A percentile compares a stretch with the other conserved stretches of the same genome.
Conservation (phyloP, 2,888 invertebrate species). For the Andrena bucephala region DNA sequence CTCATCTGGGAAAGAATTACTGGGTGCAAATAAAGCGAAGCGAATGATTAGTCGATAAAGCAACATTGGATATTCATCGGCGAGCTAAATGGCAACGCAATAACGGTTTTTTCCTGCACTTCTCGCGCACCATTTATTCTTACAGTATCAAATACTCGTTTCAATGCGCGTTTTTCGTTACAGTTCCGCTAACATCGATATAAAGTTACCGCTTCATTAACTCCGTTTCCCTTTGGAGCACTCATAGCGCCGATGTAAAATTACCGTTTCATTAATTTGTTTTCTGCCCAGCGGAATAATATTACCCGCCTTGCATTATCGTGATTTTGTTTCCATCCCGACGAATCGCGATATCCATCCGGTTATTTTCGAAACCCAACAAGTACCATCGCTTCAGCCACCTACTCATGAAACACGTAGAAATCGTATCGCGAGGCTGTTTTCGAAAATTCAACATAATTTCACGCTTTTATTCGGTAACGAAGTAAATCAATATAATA, state of each 20-base stretch:
- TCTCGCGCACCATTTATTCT: not conserved
- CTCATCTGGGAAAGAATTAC: not conserved
- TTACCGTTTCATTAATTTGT: slow-evolving; percentile 13
- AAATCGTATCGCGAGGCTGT: no score
- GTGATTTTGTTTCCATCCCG: not conserved
- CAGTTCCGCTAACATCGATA: slow-evolving; percentile 1
- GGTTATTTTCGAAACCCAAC: not conserved
- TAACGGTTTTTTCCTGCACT: not conserved
- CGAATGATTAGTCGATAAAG: slow-evolving; percentile 7
- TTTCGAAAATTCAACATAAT: no score
- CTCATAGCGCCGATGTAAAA: not conserved
- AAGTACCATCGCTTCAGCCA: no score
- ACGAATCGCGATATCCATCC: not conserved
- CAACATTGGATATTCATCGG: slow-evolving; percentile 13
- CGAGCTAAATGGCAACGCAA: not conserved
- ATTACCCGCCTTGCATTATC: not conserved
- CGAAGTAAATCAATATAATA: no score
- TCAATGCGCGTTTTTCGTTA: slow-evolving; percentile 6
- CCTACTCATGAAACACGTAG: no score
- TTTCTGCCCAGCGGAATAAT: slow-evolving; percentile 1
- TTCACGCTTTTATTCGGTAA: no score
- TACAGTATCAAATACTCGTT: slow-evolving; percentile 1
- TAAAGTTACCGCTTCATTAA: slow-evolving; percentile 22
- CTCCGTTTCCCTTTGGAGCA: not conserved
- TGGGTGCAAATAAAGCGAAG: not conserved